These are phyloP conservation scores for Atrichornis clamosus DNA, from an alignment of 2,113 vertebrate species.

Conservation along the genomic window DNA sequence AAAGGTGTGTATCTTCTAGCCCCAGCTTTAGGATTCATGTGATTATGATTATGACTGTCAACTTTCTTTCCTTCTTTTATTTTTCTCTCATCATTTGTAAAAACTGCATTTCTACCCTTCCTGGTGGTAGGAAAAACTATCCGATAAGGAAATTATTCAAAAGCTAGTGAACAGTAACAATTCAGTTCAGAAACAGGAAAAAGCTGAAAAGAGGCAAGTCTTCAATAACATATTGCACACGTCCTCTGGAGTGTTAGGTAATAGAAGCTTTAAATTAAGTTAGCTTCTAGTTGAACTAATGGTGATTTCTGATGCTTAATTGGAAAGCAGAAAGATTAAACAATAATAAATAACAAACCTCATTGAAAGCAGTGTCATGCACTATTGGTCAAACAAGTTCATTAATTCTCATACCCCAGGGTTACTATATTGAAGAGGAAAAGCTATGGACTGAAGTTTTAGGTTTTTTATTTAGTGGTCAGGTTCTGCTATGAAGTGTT, in stretches of 20 bases:
- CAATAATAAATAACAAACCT: not conserved
- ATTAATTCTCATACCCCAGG: not conserved
- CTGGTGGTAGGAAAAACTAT: not conserved
- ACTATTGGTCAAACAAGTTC: not conserved
- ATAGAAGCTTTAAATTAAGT: constrained; percentile 31
- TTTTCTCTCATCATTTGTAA: not conserved
- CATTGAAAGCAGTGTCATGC: not conserved
- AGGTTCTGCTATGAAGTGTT: not conserved
- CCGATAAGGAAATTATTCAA: not conserved
- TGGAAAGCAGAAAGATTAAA: constrained; percentile 10
- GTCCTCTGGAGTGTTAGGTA: not conserved
- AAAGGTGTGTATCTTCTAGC: not conserved
- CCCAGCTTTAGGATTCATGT: not conserved
- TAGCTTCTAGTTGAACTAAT: constrained; percentile 22
- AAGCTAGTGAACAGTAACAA: not conserved
- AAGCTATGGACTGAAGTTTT: not conserved
- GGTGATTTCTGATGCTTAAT: not conserved
- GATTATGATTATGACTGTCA: not conserved
- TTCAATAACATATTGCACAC: not conserved
- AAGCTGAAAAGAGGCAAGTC: not conserved
- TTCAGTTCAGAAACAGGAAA: not conserved
- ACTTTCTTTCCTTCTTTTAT: not conserved
- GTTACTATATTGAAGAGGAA: not conserved
- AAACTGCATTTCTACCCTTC: not conserved
- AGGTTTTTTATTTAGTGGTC: not conserved